These are phyloP conservation scores for Drosophila lini DNA, from an alignment of 1,140 invertebrate genomes.

Conservation along the genomic window DNA sequence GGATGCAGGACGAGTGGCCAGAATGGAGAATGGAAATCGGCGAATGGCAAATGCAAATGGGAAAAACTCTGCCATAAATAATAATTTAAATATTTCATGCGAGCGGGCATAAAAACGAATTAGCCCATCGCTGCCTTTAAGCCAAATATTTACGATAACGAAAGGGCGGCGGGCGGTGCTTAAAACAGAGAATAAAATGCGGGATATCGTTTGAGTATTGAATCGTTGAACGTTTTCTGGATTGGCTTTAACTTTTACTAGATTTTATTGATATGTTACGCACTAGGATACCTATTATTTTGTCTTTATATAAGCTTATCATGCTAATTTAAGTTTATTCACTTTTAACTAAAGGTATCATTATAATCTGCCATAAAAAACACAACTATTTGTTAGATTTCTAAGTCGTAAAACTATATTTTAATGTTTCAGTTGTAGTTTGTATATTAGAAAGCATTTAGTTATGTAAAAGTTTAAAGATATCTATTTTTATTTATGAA, in stretches of 20 bases:
- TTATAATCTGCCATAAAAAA: too few species aligned
- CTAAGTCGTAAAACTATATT: too few species aligned
- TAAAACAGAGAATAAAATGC: neutral
- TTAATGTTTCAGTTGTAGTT: too few species aligned
- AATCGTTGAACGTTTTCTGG: neutral
- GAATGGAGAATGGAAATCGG: slow-evolving; percentile 27
- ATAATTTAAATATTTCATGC: slow-evolving; percentile 75
- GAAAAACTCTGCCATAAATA: slow-evolving; percentile 74
- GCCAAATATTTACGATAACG: slow-evolving; percentile 56
- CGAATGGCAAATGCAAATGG: slow-evolving; percentile 54
- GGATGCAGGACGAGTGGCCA: slow-evolving; percentile 17
- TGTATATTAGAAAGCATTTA: too few species aligned
- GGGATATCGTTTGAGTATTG: neutral
- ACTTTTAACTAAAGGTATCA: too few species aligned
- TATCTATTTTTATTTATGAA: too few species aligned
- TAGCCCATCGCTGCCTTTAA: slow-evolving; percentile 64
- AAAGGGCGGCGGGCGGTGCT: neutral
- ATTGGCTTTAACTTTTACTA: neutral
- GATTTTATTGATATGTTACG: neutral
- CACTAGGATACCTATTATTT: neutral
- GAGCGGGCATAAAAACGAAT: slow-evolving; percentile 67
- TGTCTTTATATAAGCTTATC: neutral
- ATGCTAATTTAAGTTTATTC: too few species aligned
- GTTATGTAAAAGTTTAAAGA: too few species aligned
- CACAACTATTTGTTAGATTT: too few species aligned